Conservation (phyloP, 2,113 vertebrate genomes). For the Arenaria interpres region DNA sequence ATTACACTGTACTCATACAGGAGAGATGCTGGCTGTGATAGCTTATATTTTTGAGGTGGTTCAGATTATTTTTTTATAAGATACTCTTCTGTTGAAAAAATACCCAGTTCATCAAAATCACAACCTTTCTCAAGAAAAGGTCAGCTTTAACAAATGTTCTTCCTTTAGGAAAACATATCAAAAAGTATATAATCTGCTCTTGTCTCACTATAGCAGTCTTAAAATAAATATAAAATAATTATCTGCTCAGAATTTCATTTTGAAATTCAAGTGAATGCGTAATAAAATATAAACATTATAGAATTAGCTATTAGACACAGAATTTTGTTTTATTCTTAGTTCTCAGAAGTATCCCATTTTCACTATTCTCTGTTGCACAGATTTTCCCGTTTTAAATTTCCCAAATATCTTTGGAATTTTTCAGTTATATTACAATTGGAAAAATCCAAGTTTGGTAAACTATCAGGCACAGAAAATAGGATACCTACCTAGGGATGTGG, state of each 20-base stretch:
- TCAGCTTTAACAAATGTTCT: neutral
- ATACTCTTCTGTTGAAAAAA: neutral
- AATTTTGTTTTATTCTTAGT: neutral
- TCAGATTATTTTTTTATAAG: neutral
- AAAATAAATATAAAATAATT: neutral
- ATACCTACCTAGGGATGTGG: neutral
- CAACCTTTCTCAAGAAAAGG: neutral
- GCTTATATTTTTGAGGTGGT: neutral
- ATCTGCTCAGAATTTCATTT: neutral
- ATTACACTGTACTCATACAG: neutral
- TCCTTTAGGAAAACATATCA: neutral
- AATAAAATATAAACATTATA: neutral
- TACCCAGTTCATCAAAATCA: neutral
- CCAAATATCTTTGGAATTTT: neutral
- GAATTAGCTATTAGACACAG: neutral
- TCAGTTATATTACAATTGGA: neutral
- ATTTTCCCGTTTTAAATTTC: neutral
- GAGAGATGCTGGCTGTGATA: neutral
- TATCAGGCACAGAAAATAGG: neutral
- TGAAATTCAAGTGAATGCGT: neutral
- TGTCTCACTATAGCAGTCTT: neutral
- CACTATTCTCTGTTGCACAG: neutral
- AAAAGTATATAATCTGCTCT: neutral
- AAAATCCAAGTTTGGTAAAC: neutral
- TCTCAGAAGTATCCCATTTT: neutral